Conservation (phyloP, 2,113 vertebrate genomes). For the Arothron firmamentum region DNA sequence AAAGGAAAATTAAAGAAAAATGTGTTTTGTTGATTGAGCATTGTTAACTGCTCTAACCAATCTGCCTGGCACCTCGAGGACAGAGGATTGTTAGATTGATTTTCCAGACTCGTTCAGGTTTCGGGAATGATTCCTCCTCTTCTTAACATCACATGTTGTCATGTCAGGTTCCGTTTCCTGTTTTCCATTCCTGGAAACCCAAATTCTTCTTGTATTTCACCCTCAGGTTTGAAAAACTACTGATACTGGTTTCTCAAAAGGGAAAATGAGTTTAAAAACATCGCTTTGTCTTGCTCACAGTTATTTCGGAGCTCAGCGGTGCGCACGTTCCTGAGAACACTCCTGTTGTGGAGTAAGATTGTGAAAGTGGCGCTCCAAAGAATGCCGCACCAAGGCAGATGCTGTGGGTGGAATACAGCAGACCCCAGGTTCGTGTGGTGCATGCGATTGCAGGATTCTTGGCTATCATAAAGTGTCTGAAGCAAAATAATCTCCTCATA, state of each 20-base stretch:
- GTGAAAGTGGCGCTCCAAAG: constrained; percentile 1
- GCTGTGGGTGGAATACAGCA: not conserved
- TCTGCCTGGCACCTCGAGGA: not conserved
- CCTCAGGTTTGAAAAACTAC: not conserved
- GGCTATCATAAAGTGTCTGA: too few relatives aligned
- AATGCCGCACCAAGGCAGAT: not conserved
- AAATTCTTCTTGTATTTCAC: not conserved
- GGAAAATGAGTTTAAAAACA: not conserved
- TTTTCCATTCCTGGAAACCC: too few relatives aligned
- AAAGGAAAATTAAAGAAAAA: too few relatives aligned
- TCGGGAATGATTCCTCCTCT: not conserved
- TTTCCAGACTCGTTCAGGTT: not conserved
- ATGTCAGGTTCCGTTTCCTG: not conserved
- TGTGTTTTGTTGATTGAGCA: too few relatives aligned
- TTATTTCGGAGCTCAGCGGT: not conserved
- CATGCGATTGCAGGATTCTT: too few relatives aligned
- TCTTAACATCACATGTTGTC: not conserved
- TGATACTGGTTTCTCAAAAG: not conserved
- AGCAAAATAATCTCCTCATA: too few relatives aligned
- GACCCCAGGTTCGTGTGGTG: not conserved
- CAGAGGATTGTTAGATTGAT: not conserved
- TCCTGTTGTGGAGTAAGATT: not conserved
- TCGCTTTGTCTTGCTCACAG: not conserved
- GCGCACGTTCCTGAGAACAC: not conserved
- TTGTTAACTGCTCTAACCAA: too few relatives aligned